Evolutionary conservation across 2,113 vertebrate species (phyloP).

Genomic region (Tragelaphus scriptus): DNA sequence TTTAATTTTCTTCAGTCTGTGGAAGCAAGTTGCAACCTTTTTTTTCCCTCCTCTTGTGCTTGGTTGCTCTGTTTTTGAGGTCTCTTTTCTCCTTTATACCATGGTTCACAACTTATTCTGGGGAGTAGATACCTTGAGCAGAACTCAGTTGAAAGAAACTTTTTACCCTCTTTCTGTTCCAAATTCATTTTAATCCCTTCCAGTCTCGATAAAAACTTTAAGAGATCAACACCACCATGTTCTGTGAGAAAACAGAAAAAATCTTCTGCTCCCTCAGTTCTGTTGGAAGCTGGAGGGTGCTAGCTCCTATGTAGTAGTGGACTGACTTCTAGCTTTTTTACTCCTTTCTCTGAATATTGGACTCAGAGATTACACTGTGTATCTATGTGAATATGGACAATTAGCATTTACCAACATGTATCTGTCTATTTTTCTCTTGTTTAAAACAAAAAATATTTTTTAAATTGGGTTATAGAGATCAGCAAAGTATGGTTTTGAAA

Average conservation of each 20-base stretch:
- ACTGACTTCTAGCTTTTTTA: not conserved
- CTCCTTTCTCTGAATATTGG: not conserved
- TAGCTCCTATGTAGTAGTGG: not conserved
- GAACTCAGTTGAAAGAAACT: not conserved
- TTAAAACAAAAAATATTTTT: not conserved
- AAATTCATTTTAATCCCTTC: not conserved
- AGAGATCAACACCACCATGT: not conserved
- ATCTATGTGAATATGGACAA: not conserved
- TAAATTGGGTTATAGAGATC: not conserved
- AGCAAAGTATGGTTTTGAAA: not conserved
- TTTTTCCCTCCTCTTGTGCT: not conserved
- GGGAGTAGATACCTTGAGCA: not conserved
- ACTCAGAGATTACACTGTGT: not conserved
- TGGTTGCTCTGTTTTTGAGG: not conserved
- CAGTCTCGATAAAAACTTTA: not conserved
- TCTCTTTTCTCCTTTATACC: not conserved
- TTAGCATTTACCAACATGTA: not conserved
- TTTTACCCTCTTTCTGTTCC: not conserved
- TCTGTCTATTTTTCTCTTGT: not conserved
- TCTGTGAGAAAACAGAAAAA: not conserved
- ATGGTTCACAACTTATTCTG: not conserved
- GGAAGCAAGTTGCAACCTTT: not conserved
- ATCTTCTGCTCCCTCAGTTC: not conserved
- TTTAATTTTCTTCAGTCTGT: not conserved
- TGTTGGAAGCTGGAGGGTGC: not conserved